A percentile compares a stretch with the other conserved stretches of the same genome.
These are phyloP conservation scores for Microdon myrmicae DNA, from an alignment of 2,888 invertebrate genomes.

Conservation along the genomic window DNA sequence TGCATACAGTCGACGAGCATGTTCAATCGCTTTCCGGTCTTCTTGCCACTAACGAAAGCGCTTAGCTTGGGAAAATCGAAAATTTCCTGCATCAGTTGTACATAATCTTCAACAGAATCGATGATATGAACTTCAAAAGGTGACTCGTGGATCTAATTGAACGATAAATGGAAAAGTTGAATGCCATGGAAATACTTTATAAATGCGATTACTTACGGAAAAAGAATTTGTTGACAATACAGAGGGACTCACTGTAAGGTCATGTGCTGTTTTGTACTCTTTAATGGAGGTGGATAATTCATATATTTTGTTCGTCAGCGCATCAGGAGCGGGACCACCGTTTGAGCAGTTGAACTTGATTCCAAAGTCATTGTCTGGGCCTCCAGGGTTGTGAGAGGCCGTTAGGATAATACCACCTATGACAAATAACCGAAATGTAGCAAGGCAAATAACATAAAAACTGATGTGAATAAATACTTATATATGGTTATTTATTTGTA, in stretches of 20 bases:
- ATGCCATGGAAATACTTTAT: background rate
- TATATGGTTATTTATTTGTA: too few relatives aligned
- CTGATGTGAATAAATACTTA: constrained; percentile 6
- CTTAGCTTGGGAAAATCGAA: constrained; percentile 91
- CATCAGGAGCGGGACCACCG: constrained; percentile 96
- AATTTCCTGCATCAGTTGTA: constrained; percentile 91
- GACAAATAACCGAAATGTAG: constrained; percentile 6
- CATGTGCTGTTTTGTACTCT: constrained; percentile 82
- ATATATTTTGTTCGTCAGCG: constrained; percentile 88
- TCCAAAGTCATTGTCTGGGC: constrained; percentile 96
- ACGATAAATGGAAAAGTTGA: constrained; percentile 19
- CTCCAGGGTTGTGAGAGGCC: constrained; percentile 99
- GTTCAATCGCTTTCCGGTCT: constrained; percentile 77
- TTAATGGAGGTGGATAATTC: constrained; percentile 81
- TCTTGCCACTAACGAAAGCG: constrained; percentile 76
- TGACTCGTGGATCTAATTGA: constrained; percentile 74
- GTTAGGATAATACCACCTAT: constrained; percentile 96
- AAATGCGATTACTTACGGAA: constrained; percentile 53
- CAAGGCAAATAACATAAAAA: background rate
- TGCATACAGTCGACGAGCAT: constrained; percentile 94
- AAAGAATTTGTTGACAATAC: too few relatives aligned
- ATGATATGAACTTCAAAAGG: constrained; percentile 87
- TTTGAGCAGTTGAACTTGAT: constrained; percentile 98
- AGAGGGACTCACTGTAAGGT: too few relatives aligned
- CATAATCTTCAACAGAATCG: constrained; percentile 90